A percentile compares a stretch with the other conserved stretches of the same genome.
phyloP scores from a whole-genome alignment of 2,888 invertebrate genomes.

The Andrena haemorrhoa region DNA sequence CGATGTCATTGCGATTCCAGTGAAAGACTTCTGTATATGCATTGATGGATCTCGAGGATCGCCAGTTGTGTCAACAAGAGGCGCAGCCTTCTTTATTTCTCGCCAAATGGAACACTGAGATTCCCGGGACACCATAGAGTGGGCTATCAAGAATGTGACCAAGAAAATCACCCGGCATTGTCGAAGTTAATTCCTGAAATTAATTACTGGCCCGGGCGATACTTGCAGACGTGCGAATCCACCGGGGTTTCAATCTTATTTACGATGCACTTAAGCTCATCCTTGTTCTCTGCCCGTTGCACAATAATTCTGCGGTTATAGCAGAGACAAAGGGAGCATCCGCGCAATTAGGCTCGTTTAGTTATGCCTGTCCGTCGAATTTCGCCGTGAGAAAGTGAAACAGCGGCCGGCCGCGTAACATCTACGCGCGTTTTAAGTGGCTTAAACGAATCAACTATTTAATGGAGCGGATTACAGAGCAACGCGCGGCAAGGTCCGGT shows the following conservation, averaged over 20 bases:
- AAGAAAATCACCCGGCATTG: no score
- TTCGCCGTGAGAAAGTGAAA: slow-evolving; percentile 50
- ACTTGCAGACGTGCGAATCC: neutral
- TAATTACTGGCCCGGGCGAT: neutral
- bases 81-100: no score
- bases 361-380: slow-evolving; percentile 26
- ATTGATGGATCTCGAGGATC: neutral
- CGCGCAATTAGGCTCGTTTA: slow-evolving; percentile 47
- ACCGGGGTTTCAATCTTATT: neutral
- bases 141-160: no score
- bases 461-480: slow-evolving; percentile 41
- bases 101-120: no score
- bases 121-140: no score
- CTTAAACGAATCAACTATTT: slow-evolving; percentile 59
- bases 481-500: slow-evolving; percentile 30
- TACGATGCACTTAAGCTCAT: neutral
- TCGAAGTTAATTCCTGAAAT: no score
- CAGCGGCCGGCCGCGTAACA: slow-evolving; percentile 16
- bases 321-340: neutral
- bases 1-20: neutral
- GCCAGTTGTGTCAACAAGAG: no score
- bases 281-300: neutral
- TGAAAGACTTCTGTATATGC: neutral
- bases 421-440: slow-evolving; percentile 49
- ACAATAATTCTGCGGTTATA: slow-evolving; percentile 28